Evolutionary conservation across 2,797 vertebrate species (phyloP).

Genomic region (Mormyrus proboscirostris): DNA sequence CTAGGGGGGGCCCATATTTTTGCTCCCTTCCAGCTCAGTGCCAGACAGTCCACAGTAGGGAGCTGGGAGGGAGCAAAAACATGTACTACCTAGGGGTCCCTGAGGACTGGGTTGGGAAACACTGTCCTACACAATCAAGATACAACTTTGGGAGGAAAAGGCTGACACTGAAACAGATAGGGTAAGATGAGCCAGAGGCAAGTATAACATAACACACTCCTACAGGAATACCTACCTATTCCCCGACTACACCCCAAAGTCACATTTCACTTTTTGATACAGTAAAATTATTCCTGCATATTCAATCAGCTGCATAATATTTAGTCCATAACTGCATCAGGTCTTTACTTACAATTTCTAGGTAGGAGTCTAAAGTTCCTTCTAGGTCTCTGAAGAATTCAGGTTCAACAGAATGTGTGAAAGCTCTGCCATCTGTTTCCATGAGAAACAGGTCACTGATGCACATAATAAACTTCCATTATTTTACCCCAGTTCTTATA

Average conservation of each 20-base stretch:
- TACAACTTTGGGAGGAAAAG: background rate
- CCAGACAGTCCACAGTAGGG: background rate
- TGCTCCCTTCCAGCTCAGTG: background rate
- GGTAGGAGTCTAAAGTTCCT: background rate
- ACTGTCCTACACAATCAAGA: background rate
- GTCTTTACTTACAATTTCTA: background rate
- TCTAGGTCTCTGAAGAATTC: background rate
- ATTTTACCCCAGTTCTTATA: background rate
- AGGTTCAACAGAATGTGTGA: background rate
- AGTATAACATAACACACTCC: background rate
- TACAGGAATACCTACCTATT: background rate
- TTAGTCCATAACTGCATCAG: background rate
- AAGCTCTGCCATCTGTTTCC: background rate
- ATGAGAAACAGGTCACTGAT: background rate
- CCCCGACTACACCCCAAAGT: slow-evolving; percentile 5
- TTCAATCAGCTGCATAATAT: slow-evolving; percentile 1
- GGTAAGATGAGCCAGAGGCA: background rate
- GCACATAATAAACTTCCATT: background rate
- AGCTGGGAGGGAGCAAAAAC: background rate
- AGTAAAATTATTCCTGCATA: background rate
- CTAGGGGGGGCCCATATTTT: background rate
- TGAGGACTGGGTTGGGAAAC: background rate
- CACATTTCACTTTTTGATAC: slow-evolving; percentile 11
- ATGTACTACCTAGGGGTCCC: background rate
- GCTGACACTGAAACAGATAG: background rate